Conservation (phyloP, 2,888 invertebrate genomes). For the Danaus chrysippus region DNA sequence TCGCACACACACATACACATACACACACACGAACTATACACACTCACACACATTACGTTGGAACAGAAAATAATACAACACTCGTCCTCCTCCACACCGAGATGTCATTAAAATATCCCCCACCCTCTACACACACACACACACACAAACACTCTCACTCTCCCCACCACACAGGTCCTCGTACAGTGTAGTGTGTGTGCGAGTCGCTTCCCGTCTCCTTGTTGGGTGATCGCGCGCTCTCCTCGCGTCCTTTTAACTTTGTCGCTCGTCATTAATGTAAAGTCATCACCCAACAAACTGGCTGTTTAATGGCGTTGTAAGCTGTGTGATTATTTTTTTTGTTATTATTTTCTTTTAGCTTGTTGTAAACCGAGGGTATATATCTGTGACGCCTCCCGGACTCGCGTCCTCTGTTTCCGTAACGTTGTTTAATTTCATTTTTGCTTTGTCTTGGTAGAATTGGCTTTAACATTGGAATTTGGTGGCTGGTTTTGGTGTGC, state of each 20-base stretch:
- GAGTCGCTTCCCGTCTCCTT: slow-evolving; percentile 53
- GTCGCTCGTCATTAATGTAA: slow-evolving; percentile 14
- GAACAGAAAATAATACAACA: neutral
- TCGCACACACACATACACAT: slow-evolving; percentile 27
- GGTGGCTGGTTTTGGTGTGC: slow-evolving; percentile 73
- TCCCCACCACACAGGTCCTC: neutral
- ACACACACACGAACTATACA: slow-evolving; percentile 9
- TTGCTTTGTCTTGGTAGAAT: slow-evolving; percentile 76
- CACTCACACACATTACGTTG: neutral
- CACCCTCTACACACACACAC: slow-evolving; percentile 3
- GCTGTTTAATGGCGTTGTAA: slow-evolving; percentile 72
- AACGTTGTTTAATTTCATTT: slow-evolving; percentile 73
- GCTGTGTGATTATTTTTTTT: slow-evolving; percentile 71
- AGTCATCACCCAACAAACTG: slow-evolving; percentile 71
- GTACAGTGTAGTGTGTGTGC: slow-evolving; percentile 55
- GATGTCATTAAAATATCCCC: no score
- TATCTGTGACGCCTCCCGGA: slow-evolving; percentile 70
- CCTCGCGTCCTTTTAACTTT: slow-evolving; percentile 55
- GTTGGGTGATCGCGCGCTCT: slow-evolving; percentile 71
- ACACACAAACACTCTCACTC: slow-evolving; percentile 7
- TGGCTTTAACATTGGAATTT: slow-evolving; percentile 73
- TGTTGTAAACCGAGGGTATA: slow-evolving; percentile 48
- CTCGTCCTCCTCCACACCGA: no score
- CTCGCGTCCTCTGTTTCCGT: slow-evolving; percentile 75
- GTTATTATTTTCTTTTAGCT: slow-evolving; percentile 62